Base-by-base conservation (phyloP, 2,113 vertebrate species). In the Mastomys coucha region DNA sequence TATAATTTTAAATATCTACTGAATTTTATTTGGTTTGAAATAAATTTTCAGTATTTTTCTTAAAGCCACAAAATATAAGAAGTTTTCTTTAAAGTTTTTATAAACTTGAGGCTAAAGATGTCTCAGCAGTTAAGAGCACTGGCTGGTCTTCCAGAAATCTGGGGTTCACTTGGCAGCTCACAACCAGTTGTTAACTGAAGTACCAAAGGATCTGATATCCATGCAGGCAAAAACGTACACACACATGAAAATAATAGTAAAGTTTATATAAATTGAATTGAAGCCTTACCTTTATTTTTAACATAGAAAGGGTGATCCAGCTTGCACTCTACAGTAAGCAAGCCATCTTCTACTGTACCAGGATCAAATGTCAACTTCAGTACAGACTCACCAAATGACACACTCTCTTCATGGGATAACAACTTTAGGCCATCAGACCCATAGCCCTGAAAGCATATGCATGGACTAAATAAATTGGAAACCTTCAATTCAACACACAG, bases 241-340 rank as follows among this genome's bases (percentile, higher is more conserved):
- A 84, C 7, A 28, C 7, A 63, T 84, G 58, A 84, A 63, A 84
- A 17, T 63, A 84, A 63, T 1, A 28, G n/a, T 84, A 33, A 95
- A 77, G 67, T 89, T 90, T 96, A 65, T 78, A 93, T 26, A 91
- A 92, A 95, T 96, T 91, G 70, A 97, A 51, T 67, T 69, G 76
- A 95, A 95, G 87, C 95, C 97, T 75, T 99, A 99, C 99, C 99
- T 99, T 99, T 99, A 98, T 99, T 99, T 99, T 99, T 99, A 96
- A 99, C 99, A 98, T 99, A 99, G 98, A 99, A 99, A 84, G 99
- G 99, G 96, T 99, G 99, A 98, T 99, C 99, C 53, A 99, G 97
- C 97, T 99, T 99, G 98, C 99, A 99, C 98, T 99, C 99, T 14
- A 99, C 99, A 0, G 99, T 99, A 95, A 99, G 98, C 98, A 99